Percentiles rank a stretch among this genome's conserved stretches.
Evolutionary conservation across 2,113 vertebrate genomes (phyloP).

Genomic region (Muscicapa adusta): DNA sequence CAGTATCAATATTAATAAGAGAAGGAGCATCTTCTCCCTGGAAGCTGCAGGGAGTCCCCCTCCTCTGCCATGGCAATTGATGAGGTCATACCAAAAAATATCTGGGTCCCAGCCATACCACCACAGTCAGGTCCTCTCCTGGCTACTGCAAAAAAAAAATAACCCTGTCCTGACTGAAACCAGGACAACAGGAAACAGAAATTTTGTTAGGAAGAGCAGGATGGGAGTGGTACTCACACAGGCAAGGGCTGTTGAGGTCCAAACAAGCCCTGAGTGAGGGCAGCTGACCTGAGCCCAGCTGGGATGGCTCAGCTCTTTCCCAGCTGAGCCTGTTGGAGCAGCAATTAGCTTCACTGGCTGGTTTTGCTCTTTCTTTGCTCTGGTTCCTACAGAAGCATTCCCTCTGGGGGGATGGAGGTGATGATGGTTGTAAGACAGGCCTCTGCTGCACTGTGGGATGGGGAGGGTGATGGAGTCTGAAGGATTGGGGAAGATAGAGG

Average conservation of each 20-base stretch:
- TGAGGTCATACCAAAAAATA: neutral
- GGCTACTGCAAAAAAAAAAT: neutral
- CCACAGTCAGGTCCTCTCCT: neutral
- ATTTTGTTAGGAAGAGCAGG: neutral
- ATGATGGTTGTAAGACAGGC: fast-evolving
- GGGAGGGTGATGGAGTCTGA: neutral
- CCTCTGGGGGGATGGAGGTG: fast-evolving
- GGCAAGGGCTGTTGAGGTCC: neutral
- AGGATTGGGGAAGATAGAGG: neutral
- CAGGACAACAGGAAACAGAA: neutral
- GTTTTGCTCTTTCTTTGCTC: neutral
- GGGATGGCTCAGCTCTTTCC: neutral
- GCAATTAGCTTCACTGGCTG: neutral
- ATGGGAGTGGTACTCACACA: fast-evolving
- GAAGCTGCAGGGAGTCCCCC: neutral
- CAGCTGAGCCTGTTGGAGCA: neutral
- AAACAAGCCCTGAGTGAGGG: neutral
- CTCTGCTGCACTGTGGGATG: fast-evolving
- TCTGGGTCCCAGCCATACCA: fast-evolving
- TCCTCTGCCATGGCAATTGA: neutral
- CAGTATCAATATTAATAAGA: neutral
- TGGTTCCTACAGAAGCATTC: fast-evolving
- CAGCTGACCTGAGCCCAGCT: neutral
- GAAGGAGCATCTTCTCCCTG: neutral
- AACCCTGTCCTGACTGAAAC: neutral